Evolutionary conservation across 2,113 vertebrate genomes (phyloP).

Genomic region (Hippocampus guttulatus): DNA sequence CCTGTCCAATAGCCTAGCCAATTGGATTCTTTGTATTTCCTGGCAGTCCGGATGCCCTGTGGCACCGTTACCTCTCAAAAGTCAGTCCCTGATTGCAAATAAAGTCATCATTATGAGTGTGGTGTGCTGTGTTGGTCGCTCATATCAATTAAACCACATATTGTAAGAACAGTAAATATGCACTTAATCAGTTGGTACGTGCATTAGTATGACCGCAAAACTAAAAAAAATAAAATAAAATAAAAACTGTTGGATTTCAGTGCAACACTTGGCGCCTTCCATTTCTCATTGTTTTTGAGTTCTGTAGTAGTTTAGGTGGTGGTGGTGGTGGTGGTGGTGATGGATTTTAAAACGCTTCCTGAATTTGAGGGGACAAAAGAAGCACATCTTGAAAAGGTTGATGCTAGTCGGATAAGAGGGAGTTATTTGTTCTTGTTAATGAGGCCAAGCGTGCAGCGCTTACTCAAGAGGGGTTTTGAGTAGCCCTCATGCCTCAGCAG

Average conservation of each 20-base stretch:
- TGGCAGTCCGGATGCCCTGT: no score
- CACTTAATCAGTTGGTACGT: no score
- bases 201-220: no score
- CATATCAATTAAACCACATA: no score
- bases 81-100: no score
- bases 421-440: constrained; percentile 22
- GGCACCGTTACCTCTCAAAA: no score
- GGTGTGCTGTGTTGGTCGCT: no score
- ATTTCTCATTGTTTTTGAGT: constrained; percentile 39
- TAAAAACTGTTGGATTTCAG: constrained; percentile 67
- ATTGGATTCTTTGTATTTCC: no score
- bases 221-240: no score
- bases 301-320: constrained; percentile 41
- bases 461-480: constrained; percentile 1
- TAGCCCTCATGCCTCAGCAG: constrained; percentile 10
- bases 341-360: constrained; percentile 46
- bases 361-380: constrained; percentile 51
- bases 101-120: no score
- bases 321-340: constrained; percentile 13
- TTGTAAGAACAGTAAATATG: no score
- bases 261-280: constrained; percentile 43
- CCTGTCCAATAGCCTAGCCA: no score
- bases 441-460: constrained; percentile 27
- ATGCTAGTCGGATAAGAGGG: constrained; percentile 1
- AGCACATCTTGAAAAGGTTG: constrained; percentile 37